Evolutionary conservation across 2,888 invertebrate species (phyloP).

Genomic region (Drosophila acutilabella): DNA sequence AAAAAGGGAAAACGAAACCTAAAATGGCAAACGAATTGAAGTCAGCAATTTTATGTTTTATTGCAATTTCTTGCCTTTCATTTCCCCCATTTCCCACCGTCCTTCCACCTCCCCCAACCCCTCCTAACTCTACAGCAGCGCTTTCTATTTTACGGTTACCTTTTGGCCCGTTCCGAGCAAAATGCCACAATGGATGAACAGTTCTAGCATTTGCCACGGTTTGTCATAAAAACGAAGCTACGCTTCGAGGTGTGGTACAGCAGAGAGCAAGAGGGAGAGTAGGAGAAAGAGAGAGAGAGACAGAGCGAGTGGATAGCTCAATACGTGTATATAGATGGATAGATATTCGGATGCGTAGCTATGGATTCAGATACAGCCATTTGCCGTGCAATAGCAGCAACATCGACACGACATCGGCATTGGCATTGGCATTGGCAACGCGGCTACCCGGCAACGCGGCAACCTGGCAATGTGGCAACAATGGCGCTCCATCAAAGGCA

Average conservation of each 20-base stretch:
- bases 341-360: slow-evolving; percentile 41
- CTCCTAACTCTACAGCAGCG: slow-evolving; percentile 2
- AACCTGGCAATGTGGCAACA: slow-evolving; percentile 51
- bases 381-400: slow-evolving; percentile 38
- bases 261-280: not conserved
- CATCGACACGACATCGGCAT: slow-evolving; percentile 21
- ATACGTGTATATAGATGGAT: slow-evolving; percentile 23
- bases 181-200: slow-evolving; percentile 14
- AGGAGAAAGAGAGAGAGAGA: not conserved
- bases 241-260: slow-evolving; percentile 7
- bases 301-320: slow-evolving; percentile 17
- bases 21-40: slow-evolving; percentile 80
- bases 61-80: slow-evolving; percentile 77
- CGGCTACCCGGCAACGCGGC: slow-evolving; percentile 22
- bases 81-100: slow-evolving; percentile 33
- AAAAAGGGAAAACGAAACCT: slow-evolving; percentile 59
- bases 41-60: slow-evolving; percentile 80
- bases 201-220: slow-evolving; percentile 45
- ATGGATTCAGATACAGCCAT: slow-evolving; percentile 58
- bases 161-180: slow-evolving; percentile 23
- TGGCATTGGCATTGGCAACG: slow-evolving; percentile 29
- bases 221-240: slow-evolving; percentile 45
- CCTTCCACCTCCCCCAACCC: not conserved
- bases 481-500: slow-evolving; percentile 62
- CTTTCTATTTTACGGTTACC: slow-evolving; percentile 60